These are phyloP conservation scores for Morone saxatilis DNA, from an alignment of 2,113 vertebrate species.

Conservation along the genomic window DNA sequence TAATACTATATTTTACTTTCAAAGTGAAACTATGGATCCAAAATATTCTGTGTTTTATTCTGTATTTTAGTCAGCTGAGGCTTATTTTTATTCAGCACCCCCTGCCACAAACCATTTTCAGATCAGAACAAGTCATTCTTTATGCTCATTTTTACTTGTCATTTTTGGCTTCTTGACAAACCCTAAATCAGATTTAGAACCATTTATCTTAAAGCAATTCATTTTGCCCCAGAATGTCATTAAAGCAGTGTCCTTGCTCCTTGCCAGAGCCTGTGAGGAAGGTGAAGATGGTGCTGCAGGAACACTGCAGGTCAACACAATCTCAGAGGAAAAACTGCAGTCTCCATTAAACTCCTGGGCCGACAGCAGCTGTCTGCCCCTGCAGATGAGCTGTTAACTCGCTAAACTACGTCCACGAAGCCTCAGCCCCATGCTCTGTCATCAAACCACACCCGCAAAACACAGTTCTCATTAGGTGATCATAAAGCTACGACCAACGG, in stretches of 20 bases:
- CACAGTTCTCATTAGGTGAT: constrained; percentile 4
- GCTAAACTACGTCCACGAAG: constrained; percentile 29
- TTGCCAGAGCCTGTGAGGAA: constrained; percentile 34
- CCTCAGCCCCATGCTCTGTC: constrained; percentile 29
- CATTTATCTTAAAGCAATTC: constrained; percentile 53
- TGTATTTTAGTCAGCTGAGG: constrained; percentile 5
- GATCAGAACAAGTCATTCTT: constrained; percentile 19
- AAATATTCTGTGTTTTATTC: neutral
- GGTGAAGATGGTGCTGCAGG: constrained; percentile 71
- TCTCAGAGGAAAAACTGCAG: constrained; percentile 60
- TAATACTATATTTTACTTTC: neutral
- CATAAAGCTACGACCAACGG: neutral
- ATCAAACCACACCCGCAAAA: constrained; percentile 45
- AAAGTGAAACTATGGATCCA: neutral
- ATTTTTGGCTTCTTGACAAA: constrained; percentile 51
- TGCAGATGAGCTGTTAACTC: constrained; percentile 67
- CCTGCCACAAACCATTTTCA: constrained; percentile 1
- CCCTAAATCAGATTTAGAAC: constrained; percentile 43
- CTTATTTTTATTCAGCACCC: neutral
- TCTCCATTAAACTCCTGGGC: constrained; percentile 70
- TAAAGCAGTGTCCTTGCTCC: constrained; percentile 52
- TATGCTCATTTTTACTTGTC: constrained; percentile 26
- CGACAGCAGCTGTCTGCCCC: constrained; percentile 65
- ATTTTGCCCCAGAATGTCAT: constrained; percentile 22
- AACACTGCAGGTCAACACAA: constrained; percentile 71